These are phyloP conservation scores for Cataglyphis cursor DNA, from an alignment of 2,888 invertebrate species.

Conservation along the genomic window DNA sequence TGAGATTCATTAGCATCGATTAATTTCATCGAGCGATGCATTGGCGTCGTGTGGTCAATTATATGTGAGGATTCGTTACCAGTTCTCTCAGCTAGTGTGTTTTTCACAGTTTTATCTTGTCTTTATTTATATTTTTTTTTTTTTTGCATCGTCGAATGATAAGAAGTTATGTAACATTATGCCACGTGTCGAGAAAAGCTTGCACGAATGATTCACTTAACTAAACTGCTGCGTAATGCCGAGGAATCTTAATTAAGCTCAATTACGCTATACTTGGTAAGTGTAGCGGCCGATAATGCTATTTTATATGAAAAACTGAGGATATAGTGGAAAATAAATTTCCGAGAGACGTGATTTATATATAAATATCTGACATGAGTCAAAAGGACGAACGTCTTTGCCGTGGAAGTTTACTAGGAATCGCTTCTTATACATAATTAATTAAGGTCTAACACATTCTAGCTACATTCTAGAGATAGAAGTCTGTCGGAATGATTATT, in stretches of 20 bases:
- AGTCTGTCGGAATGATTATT: not conserved
- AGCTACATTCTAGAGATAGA: not conserved
- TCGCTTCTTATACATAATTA: conserved; percentile 1
- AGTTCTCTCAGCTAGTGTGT: not conserved
- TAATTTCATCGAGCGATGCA: not conserved
- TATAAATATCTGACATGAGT: not conserved
- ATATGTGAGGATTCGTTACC: not conserved
- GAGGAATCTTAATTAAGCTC: conserved; percentile 69
- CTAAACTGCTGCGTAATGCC: conserved; percentile 53
- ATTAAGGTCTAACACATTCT: not conserved
- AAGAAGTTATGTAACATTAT: conserved; percentile 15
- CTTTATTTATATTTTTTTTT: not conserved
- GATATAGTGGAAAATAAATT: conserved; percentile 8
- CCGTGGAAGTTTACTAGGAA: not conserved
- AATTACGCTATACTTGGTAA: conserved; percentile 64
- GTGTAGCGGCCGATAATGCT: conserved; percentile 11
- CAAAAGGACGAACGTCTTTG: not conserved
- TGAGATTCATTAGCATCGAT: not conserved
- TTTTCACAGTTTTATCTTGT: not conserved
- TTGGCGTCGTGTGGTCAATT: not conserved
- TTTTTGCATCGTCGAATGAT: not conserved
- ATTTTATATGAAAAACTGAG: conserved; percentile 6
- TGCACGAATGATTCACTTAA: conserved; percentile 64
- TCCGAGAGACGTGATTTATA: conserved; percentile 18
- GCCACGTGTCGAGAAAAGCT: conserved; percentile 45